Evolutionary conservation across 2,888 invertebrate species (phyloP).

Genomic region (Thecophora atra): DNA sequence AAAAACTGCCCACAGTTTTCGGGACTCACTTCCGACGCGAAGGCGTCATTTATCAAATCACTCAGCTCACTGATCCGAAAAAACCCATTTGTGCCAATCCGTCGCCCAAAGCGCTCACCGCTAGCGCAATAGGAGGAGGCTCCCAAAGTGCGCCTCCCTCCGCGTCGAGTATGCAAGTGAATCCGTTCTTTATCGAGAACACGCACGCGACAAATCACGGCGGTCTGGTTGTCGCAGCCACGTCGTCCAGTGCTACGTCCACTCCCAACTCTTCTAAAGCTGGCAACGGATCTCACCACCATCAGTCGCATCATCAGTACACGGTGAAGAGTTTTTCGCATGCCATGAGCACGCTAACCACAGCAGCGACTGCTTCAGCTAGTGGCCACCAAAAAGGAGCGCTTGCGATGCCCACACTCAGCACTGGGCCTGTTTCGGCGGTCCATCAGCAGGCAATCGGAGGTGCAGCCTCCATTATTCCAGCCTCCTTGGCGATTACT

Average conservation of each 20-base stretch:
- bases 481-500: slow-evolving; percentile 45
- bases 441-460: slow-evolving; percentile 36
- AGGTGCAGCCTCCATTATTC: slow-evolving; percentile 28
- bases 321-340: slow-evolving; percentile 63
- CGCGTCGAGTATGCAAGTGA: slow-evolving; percentile 58
- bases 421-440: slow-evolving; percentile 40
- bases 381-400: slow-evolving; percentile 45
- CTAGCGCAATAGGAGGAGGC: slow-evolving; percentile 54
- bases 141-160: slow-evolving; percentile 62
- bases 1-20: slow-evolving; percentile 94
- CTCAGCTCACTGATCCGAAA: slow-evolving; percentile 77
- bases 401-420: slow-evolving; percentile 50
- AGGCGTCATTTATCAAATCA: slow-evolving; percentile 93
- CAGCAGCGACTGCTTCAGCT: slow-evolving; percentile 52
- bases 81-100: slow-evolving; percentile 70
- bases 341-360: slow-evolving; percentile 59
- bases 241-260: slow-evolving; percentile 50
- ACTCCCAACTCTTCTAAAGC: slow-evolving; percentile 60
- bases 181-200: slow-evolving; percentile 62
- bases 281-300: slow-evolving; percentile 45
- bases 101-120: slow-evolving; percentile 67
- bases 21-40: slow-evolving; percentile 95
- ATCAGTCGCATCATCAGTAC: slow-evolving; percentile 51
- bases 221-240: not conserved
- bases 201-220: slow-evolving; percentile 38